These are phyloP conservation scores for Eretmochelys imbricata DNA, from an alignment of 2,113 vertebrate genomes.

Conservation along the genomic window DNA sequence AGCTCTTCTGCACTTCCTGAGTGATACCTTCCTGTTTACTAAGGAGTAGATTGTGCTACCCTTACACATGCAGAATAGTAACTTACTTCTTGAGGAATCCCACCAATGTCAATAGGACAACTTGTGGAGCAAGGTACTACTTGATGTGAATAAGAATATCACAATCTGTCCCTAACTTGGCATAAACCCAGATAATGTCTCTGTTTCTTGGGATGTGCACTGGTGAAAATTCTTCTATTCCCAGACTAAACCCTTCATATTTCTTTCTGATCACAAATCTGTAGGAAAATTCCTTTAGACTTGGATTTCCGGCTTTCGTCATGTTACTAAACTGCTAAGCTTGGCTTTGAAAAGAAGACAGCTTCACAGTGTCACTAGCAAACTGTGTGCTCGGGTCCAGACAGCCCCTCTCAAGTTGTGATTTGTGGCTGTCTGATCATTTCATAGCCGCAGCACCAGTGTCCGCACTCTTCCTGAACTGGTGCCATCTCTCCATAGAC, in stretches of 20 bases:
- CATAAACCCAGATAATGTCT: not conserved
- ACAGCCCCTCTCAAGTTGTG: constrained; percentile 5
- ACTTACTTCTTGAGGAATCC: not conserved
- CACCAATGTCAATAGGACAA: not conserved
- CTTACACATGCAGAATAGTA: rapidly evolving
- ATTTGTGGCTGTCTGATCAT: constrained; percentile 50
- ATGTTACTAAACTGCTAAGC: not conserved
- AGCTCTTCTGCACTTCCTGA: not conserved
- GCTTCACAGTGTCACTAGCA: not conserved
- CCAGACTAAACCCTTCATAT: not conserved
- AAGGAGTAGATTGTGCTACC: not conserved
- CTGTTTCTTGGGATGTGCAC: not conserved
- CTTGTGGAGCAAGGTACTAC: not conserved
- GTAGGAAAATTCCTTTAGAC: not conserved
- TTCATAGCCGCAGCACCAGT: not conserved
- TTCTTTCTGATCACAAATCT: not conserved
- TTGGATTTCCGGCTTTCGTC: constrained; percentile 15
- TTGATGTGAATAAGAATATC: not conserved
- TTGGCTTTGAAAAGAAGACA: not conserved
- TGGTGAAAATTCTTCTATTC: not conserved
- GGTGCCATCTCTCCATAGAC: not conserved
- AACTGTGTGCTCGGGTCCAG: constrained; percentile 29
- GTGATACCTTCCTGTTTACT: not conserved
- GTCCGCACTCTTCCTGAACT: constrained; percentile 23
- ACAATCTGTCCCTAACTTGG: not conserved